phyloP scores from a whole-genome alignment of 2,113 vertebrate genomes.

The Harpagus bidentatus region DNA sequence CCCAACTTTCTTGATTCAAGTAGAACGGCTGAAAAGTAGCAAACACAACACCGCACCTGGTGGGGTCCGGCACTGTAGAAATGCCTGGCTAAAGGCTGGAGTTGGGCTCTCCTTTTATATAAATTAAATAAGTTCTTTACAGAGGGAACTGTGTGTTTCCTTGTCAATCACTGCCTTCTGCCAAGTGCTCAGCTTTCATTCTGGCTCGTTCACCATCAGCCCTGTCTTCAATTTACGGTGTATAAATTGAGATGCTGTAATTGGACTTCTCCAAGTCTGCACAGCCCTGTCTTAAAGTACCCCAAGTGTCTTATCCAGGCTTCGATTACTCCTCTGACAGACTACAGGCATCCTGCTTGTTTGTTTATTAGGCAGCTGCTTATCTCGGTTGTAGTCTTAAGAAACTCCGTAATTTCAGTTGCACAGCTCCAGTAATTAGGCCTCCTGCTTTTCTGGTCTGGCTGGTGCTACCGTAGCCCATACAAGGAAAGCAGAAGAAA shows the following conservation, averaged over 20 bases:
- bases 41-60: background rate
- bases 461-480: background rate
- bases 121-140: background rate
- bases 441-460: background rate
- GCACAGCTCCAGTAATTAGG: background rate
- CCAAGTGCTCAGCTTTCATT: background rate
- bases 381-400: background rate
- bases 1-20: background rate
- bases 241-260: background rate
- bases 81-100: background rate
- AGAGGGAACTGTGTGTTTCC: background rate
- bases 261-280: background rate
- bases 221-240: background rate
- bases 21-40: background rate
- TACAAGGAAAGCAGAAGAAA: background rate
- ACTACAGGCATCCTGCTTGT: background rate
- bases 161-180: background rate
- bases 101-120: background rate
- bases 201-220: background rate
- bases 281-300: background rate
- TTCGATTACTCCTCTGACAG: background rate
- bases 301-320: background rate
- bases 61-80: background rate
- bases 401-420: background rate
- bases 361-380: background rate